These are phyloP conservation scores for Ectropis grisescens DNA, from an alignment of 1,140 invertebrate genomes.

Conservation along the genomic window DNA sequence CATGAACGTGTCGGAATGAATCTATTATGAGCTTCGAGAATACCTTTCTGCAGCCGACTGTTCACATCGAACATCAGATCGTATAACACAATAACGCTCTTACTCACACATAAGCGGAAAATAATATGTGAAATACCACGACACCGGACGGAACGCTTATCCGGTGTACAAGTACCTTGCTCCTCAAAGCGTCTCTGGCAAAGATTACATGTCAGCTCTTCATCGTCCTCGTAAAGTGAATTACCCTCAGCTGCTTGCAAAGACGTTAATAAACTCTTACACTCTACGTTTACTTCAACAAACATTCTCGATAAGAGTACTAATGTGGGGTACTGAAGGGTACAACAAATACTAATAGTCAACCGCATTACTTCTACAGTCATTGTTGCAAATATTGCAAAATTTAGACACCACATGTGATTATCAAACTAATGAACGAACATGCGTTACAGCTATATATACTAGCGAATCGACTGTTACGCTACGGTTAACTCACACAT, in stretches of 20 bases:
- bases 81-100: slow-evolving; percentile 60
- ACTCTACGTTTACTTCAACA: slow-evolving; percentile 29
- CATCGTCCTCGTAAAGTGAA: slow-evolving; percentile 76
- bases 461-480: slow-evolving; percentile 2
- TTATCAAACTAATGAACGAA: slow-evolving; percentile 8
- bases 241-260: slow-evolving; percentile 78
- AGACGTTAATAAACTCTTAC: slow-evolving; percentile 63
- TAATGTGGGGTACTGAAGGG: slow-evolving; percentile 8
- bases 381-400: slow-evolving; percentile 2
- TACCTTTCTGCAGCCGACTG: slow-evolving; percentile 12
- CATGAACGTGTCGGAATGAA: slow-evolving; percentile 24
- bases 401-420: not conserved
- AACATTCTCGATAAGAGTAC: slow-evolving; percentile 10
- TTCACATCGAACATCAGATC: slow-evolving; percentile 10
- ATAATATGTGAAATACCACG: slow-evolving; percentile 43
- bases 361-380: too few species aligned
- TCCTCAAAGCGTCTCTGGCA: slow-evolving; percentile 83
- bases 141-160: slow-evolving; percentile 43
- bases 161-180: slow-evolving; percentile 74
- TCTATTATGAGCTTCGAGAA: slow-evolving; percentile 4
- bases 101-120: slow-evolving; percentile 67
- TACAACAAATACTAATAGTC: too few species aligned
- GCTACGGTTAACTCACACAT: slow-evolving; percentile 2
- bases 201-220: slow-evolving; percentile 77
- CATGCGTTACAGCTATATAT: slow-evolving; percentile 16